Evolutionary conservation across 2,888 invertebrate species (phyloP), one percentile per base, ranked within the genome.

Genomic region (Hermaeophaga mercurialis): DNA sequence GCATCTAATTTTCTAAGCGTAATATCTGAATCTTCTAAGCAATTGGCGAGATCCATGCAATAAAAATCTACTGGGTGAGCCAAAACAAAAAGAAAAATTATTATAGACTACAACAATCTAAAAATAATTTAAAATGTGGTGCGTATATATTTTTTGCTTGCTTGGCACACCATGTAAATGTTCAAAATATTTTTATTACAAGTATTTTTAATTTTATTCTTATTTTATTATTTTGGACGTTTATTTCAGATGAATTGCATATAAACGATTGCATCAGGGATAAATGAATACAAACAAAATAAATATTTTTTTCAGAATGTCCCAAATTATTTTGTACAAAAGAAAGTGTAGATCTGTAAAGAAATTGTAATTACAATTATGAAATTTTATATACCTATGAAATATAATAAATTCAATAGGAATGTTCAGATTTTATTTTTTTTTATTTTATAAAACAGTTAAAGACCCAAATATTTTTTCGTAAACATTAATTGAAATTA

Each of bases 1-100:
- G 49, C 52, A 45, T 22, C 45, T 56, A 48, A 47, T 56, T 50
- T 46, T 56, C 46, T 46, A 38, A 46, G 45, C 33, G 47, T 34
- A 59, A 50, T 39, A 49, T 59, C 24, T 9, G 26, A 43, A 43
- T 52, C 43, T 22, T 34, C 39, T 31, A 47, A 54, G 53, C 53
- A 36, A 54, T 49, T 36, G 45, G 24, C 15, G 15, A 15, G 36
- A 14, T 38, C 24, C 43, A 41, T 31, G 31, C 33, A 54, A 39
- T 1, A 9, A 24, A 34, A 26, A 15, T 28, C 45, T 19, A 39
- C 39, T 19, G 12, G 15, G 39, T 39, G 6, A 18, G 6, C 12
- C 39, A 39, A n/a, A 38, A 17, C 6, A 38, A 15, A 15, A 17
- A 18, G 18, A 3, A 38, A 38, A 11, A n/a, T 15, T 2, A n/a